Conservation (phyloP, 2,797 vertebrate species). For the Enteromius fasciolatus region DNA sequence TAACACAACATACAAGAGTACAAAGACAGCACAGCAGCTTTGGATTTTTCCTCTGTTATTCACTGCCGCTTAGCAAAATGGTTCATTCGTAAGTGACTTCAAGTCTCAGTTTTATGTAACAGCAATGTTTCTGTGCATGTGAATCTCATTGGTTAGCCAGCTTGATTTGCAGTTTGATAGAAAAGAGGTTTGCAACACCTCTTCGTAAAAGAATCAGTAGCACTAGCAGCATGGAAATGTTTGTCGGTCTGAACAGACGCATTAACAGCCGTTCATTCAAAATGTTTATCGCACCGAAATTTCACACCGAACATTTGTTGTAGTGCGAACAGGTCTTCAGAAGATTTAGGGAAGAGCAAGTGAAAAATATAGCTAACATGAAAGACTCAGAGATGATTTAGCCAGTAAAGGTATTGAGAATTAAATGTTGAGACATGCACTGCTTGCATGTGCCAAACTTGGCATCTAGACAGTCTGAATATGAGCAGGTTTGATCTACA, state of each 20-base stretch:
- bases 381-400: conserved; percentile 3
- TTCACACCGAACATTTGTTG: neutral
- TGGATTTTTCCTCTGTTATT: neutral
- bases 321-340: conserved; percentile 11
- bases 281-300: neutral
- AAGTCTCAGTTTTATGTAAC: neutral
- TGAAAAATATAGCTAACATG: neutral
- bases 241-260: neutral
- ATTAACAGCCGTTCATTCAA: neutral
- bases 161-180: neutral
- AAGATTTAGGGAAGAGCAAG: neutral
- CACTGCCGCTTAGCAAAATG: neutral
- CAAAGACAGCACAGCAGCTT: neutral
- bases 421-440: conserved; percentile 5
- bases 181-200: neutral
- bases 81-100: neutral
- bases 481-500: conserved; percentile 38
- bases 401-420: neutral
- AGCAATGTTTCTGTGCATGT: neutral
- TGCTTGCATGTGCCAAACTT: conserved; percentile 33
- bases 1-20: conserved; percentile 1
- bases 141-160: neutral
- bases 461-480: conserved; percentile 12
- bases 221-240: neutral
- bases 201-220: neutral